Evolutionary conservation across 2,797 vertebrate species (phyloP).

Genomic region (Semaprochilodus insignis): DNA sequence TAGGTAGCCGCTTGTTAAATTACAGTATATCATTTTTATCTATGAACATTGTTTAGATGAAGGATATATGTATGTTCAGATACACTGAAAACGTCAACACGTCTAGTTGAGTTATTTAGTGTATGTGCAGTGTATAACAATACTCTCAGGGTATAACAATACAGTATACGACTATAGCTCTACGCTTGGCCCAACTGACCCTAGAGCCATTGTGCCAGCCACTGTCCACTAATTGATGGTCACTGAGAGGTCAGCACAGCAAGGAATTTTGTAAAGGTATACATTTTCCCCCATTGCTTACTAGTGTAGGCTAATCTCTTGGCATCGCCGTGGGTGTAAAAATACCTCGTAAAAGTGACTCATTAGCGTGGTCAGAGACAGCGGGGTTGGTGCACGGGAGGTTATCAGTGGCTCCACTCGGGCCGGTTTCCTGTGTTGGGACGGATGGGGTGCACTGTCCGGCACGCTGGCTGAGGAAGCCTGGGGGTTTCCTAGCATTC

Average conservation of each 20-base stretch:
- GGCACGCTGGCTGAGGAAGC: constrained; percentile 65
- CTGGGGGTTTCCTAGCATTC: constrained; percentile 86
- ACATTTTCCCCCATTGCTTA: background rate
- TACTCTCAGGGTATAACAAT: too few species aligned
- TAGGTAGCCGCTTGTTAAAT: too few species aligned
- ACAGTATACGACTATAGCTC: too few species aligned
- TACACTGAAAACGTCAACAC: too few species aligned
- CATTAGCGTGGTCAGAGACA: constrained; percentile 37
- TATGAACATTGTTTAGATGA: too few species aligned
- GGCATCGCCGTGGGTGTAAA: constrained; percentile 21
- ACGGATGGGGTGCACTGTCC: constrained; percentile 38
- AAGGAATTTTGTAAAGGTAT: constrained; percentile 9
- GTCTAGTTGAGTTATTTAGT: too few species aligned
- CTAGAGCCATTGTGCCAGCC: too few species aligned
- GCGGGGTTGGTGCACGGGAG: constrained; percentile 15
- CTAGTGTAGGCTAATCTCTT: background rate
- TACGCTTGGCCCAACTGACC: too few species aligned
- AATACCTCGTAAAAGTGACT: constrained; percentile 35
- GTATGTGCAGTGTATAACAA: too few species aligned
- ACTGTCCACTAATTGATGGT: background rate
- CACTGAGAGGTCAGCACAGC: constrained; percentile 4
- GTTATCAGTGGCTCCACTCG: constrained; percentile 58
- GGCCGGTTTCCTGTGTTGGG: constrained; percentile 49
- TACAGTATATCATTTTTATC: too few species aligned
- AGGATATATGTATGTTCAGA: too few species aligned